Conservation (phyloP, 2,113 vertebrate genomes). For the Hippocampus barbouri region DNA sequence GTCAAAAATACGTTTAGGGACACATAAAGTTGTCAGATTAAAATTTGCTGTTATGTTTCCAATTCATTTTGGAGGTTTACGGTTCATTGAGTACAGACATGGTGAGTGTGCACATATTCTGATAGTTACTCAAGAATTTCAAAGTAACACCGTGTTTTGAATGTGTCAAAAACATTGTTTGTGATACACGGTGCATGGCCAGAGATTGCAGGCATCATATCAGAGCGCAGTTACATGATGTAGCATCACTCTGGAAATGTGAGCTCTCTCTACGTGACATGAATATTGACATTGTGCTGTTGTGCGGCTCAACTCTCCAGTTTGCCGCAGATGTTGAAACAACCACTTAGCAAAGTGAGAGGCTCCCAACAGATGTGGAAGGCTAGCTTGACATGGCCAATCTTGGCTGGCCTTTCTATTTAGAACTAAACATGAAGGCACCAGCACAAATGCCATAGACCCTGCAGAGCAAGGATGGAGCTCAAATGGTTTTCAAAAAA, state of each 20-base stretch:
- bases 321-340: slow-evolving; percentile 40
- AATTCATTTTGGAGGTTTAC: slow-evolving; percentile 18
- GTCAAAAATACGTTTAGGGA: too few relatives aligned
- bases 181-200: not conserved
- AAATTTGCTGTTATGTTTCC: slow-evolving; percentile 1
- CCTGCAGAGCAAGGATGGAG: slow-evolving; percentile 10
- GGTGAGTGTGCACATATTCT: not conserved
- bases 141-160: not conserved
- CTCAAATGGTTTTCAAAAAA: not conserved
- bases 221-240: slow-evolving; percentile 5
- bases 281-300: slow-evolving; percentile 30
- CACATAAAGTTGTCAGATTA: too few relatives aligned
- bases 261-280: slow-evolving; percentile 23
- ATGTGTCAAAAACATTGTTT: not conserved
- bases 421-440: slow-evolving; percentile 13
- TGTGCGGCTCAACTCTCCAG: slow-evolving; percentile 1
- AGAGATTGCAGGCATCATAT: slow-evolving; percentile 2
- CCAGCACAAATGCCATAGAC: slow-evolving; percentile 14
- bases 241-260: slow-evolving; percentile 33
- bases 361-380: slow-evolving; percentile 19
- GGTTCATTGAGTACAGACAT: not conserved
- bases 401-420: not conserved
- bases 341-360: slow-evolving; percentile 32
- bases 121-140: not conserved
- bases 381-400: slow-evolving; percentile 1